These are phyloP conservation scores for Oscheius sp. DNA, from an alignment of 2,888 invertebrate species.

Conservation along the genomic window DNA sequence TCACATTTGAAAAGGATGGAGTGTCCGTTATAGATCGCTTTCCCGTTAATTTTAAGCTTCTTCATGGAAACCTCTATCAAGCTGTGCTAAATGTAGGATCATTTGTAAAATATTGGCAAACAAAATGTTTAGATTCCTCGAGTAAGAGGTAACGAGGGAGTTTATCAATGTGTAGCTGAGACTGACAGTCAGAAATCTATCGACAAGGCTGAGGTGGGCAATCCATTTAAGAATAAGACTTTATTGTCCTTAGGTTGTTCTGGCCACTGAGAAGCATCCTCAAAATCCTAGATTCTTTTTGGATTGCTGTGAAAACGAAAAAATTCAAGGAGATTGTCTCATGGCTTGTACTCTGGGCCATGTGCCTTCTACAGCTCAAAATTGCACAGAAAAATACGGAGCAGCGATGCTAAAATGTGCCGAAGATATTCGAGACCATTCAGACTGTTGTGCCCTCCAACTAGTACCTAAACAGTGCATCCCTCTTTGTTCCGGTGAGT, in stretches of 20 bases:
- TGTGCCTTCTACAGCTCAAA: slow-evolving; percentile 20
- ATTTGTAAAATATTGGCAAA: neutral
- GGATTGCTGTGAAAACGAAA: slow-evolving; percentile 44
- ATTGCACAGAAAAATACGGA: slow-evolving; percentile 37
- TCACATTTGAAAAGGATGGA: slow-evolving; percentile 44
- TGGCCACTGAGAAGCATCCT: slow-evolving; percentile 38
- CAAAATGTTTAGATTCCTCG: slow-evolving; percentile 13
- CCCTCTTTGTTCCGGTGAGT: slow-evolving; percentile 49
- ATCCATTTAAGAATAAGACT: too few relatives aligned
- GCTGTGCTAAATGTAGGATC: slow-evolving; percentile 11
- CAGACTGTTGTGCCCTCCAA: slow-evolving; percentile 47
- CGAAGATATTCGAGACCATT: slow-evolving; percentile 49
- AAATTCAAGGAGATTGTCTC: slow-evolving; percentile 38
- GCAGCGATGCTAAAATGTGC: slow-evolving; percentile 49
- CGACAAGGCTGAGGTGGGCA: slow-evolving; percentile 28
- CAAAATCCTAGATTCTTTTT: slow-evolving; percentile 41
- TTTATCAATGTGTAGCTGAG: slow-evolving; percentile 42
- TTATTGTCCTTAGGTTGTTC: too few relatives aligned
- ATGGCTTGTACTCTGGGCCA: slow-evolving; percentile 49
- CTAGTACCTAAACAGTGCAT: slow-evolving; percentile 45
- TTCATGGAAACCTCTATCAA: slow-evolving; percentile 15
- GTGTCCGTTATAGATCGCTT: slow-evolving; percentile 1
- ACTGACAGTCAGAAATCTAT: neutral
- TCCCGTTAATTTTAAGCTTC: slow-evolving; percentile 4
- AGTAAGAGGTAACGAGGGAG: slow-evolving; percentile 34